Percentiles rank a stretch among this genome's conserved stretches.
phyloP scores from a whole-genome alignment of 2,113 vertebrate species.

The Thamnaconus septentrionalis region DNA sequence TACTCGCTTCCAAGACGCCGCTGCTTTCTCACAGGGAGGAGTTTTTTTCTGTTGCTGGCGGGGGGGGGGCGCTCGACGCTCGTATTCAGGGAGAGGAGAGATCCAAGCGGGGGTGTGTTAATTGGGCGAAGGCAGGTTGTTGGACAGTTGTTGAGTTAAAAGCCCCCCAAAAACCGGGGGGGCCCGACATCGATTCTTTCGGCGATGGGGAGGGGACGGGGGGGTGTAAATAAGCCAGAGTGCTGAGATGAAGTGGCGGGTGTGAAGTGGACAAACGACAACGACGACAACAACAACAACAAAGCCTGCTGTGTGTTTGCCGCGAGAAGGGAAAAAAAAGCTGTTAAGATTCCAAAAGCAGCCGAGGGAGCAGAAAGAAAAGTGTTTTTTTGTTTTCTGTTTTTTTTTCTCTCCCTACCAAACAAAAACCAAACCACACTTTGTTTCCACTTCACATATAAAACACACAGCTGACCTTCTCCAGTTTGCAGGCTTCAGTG shows the following conservation, averaged over 20 bases:
- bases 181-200: no score
- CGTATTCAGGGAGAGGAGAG: no score
- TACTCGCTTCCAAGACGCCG: conserved; percentile 21
- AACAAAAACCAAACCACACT: no score
- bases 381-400: background rate
- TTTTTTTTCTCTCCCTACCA: no score
- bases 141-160: background rate
- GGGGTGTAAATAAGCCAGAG: background rate
- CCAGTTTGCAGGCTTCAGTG: no score
- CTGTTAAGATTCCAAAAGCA: conserved; percentile 5
- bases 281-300: conserved; percentile 11
- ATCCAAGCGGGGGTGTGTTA: background rate
- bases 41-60: conserved; percentile 10
- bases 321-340: background rate
- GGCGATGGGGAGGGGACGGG: no score
- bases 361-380: background rate
- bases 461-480: no score
- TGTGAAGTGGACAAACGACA: conserved; percentile 18
- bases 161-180: background rate
- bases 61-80: conserved; percentile 6
- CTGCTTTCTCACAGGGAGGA: conserved; percentile 8
- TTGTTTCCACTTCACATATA: no score
- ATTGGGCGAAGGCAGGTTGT: background rate
- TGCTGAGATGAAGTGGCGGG: conserved; percentile 7
- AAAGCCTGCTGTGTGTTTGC: conserved; percentile 33